Conservation (phyloP, 1,140 invertebrate genomes). For the Antheraea mylitta region DNA sequence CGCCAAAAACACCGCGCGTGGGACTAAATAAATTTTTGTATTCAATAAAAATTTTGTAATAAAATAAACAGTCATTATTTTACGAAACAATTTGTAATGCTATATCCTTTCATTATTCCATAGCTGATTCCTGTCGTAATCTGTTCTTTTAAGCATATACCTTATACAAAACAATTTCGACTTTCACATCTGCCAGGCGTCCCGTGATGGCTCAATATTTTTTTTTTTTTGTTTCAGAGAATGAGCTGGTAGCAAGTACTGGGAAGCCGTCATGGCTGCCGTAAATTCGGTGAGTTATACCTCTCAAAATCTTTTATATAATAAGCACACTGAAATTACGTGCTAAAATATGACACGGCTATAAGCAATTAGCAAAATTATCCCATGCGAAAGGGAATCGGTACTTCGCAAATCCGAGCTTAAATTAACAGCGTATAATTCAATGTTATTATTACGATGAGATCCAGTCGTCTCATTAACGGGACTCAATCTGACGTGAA, state of each 20-base stretch:
- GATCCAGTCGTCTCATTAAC: constrained; percentile 34
- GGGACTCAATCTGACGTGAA: constrained; percentile 45
- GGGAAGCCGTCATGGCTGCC: constrained; percentile 53
- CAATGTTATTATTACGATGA: constrained; percentile 28
- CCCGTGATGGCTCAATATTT: no score
- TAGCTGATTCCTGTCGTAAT: background rate
- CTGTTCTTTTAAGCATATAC: no score
- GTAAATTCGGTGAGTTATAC: constrained; percentile 63
- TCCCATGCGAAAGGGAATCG: constrained; percentile 16
- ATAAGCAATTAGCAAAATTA: constrained; percentile 17
- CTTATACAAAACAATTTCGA: no score
- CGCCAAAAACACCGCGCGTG: no score
- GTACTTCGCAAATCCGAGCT: constrained; percentile 19
- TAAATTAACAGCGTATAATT: constrained; percentile 30
- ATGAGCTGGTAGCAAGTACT: constrained; percentile 43
- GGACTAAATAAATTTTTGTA: no score
- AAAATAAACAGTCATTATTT: no score
- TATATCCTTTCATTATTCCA: no score
- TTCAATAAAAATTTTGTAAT: no score
- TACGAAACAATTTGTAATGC: no score
- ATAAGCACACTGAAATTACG: background rate
- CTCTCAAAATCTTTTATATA: background rate
- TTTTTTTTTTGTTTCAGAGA: constrained; percentile 61
- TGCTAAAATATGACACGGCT: constrained; percentile 1
- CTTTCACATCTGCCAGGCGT: no score